phyloP scores from a whole-genome alignment of 2,113 vertebrate species.

The Struthio camelus region DNA sequence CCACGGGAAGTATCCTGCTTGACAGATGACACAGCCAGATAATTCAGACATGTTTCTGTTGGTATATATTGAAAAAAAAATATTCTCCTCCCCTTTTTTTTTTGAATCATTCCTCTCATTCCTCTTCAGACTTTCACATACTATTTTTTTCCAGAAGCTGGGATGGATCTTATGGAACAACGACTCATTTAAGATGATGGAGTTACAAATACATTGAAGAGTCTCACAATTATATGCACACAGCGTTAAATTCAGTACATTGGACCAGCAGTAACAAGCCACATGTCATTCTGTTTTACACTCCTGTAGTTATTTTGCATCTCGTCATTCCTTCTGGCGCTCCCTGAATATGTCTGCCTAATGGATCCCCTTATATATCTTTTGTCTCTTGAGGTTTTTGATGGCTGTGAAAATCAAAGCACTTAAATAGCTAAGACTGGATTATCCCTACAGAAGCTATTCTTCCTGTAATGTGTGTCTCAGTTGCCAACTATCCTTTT shows the following conservation, averaged over 20 bases:
- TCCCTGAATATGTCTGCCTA: not conserved
- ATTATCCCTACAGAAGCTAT: not conserved
- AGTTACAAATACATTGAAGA: not conserved
- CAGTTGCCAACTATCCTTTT: not conserved
- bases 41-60: fast-evolving
- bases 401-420: not conserved
- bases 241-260: fast-evolving
- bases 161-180: not conserved
- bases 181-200: fast-evolving
- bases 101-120: fast-evolving
- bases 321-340: fast-evolving
- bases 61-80: fast-evolving
- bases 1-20: fast-evolving
- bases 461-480: constrained; percentile 2
- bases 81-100: fast-evolving
- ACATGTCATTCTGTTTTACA: fast-evolving
- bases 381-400: not conserved
- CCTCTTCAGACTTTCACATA: fast-evolving
- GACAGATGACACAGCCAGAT: not conserved
- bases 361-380: not conserved
- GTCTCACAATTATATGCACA: fast-evolving
- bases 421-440: not conserved
- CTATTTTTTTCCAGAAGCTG: not conserved
- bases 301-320: not conserved
- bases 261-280: fast-evolving